A percentile compares a stretch with the other conserved stretches of the same genome.
phyloP scores from a whole-genome alignment of 2,113 vertebrate genomes.

The Puntigrus tetrazona region DNA sequence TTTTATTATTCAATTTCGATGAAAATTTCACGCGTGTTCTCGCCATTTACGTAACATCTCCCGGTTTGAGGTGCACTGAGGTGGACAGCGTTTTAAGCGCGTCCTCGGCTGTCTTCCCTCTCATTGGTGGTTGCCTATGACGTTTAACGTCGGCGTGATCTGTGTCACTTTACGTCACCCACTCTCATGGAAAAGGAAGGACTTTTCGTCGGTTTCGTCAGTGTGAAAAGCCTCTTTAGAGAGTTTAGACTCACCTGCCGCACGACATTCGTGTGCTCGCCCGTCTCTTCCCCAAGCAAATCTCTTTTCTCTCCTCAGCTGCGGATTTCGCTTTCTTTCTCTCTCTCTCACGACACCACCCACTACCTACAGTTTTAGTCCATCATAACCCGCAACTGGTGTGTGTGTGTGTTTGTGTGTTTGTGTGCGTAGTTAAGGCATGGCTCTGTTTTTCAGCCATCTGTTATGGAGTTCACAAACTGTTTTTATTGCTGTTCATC shows the following conservation, averaged over 20 bases:
- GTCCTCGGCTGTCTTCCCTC: not conserved
- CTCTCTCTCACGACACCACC: slow-evolving; percentile 35
- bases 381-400: slow-evolving; percentile 18
- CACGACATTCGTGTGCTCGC: not conserved
- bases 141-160: not conserved
- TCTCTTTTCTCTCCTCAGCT: slow-evolving; percentile 15
- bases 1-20: slow-evolving; percentile 2
- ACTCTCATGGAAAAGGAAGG: not conserved
- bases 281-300: not conserved
- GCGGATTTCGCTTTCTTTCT: not conserved
- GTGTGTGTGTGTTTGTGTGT: not conserved
- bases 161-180: not conserved
- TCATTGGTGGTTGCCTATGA: not conserved
- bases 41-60: slow-evolving; percentile 1
- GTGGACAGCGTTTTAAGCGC: not conserved
- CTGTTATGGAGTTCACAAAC: slow-evolving; percentile 29
- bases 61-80: not conserved
- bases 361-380: slow-evolving; percentile 35
- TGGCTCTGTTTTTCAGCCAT: slow-evolving; percentile 38
- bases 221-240: not conserved
- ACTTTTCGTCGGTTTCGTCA: not conserved
- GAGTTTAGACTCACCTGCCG: not conserved
- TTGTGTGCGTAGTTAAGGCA: slow-evolving; percentile 22
- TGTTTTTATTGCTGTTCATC: slow-evolving; percentile 11
- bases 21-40: not conserved